Evolutionary conservation across 2,888 invertebrate genomes (phyloP), one percentile per base, ranked within the genome.

Genomic region (Stramonita haemastoma): DNA sequence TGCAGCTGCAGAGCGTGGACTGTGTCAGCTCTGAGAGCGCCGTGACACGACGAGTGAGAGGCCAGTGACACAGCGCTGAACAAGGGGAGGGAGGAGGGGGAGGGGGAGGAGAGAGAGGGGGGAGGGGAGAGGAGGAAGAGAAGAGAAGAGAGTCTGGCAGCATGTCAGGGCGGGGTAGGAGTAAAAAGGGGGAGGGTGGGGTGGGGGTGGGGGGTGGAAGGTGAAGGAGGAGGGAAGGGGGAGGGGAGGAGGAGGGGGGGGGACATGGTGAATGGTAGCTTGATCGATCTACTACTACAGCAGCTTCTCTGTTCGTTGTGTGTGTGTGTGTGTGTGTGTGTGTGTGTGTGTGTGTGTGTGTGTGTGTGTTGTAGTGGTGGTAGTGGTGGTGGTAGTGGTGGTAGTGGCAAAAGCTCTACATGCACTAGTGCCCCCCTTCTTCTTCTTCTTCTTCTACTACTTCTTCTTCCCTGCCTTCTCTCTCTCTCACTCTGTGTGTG

Each of bases 241-340:
- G 46, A 32, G 85, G 85, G 29, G 57, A 22, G 19, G 79, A 32
- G 60, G 57, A 26, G 26, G 70, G 81, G 36, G 81, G 57, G 83
- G 83, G 81, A 29, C 87, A 46, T 83, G 66, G 85, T 85, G 85
- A 84, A 89, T 83, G 85, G 89, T 89, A 89, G 89, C 84, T 84
- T 66, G 36, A 89, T 89, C 89, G 89, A 89, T 89, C 89, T 84
- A 73, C 77, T 89, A 85, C 88, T 46, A 36, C 89, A 85, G 66
- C 73, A 34, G 83, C 84, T 84, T 83, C 70, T 73, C n/a, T n/a
- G n/a, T n/a, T n/a, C n/a, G n/a, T n/a, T n/a, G 46, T 46, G 46
- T 46, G 46, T 46, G 46, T 46, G 46, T 46, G 46, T 46, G 46
- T 46, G 46, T 46, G 46, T 46, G 46, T 46, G 46, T 46, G 46